phyloP scores from a whole-genome alignment of 2,797 vertebrate genomes.

The Sciurus vulgaris region DNA sequence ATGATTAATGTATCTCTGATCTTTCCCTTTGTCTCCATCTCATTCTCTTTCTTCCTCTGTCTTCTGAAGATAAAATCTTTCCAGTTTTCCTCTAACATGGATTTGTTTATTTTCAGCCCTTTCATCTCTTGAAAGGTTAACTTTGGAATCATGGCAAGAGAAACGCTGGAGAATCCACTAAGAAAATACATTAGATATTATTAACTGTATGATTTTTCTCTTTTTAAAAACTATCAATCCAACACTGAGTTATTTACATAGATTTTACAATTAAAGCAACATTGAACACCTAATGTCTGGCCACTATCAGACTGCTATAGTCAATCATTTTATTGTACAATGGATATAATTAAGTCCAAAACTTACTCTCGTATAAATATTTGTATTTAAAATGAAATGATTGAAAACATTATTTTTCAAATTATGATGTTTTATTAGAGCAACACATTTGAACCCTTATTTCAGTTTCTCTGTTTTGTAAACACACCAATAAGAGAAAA shows the following conservation, averaged over 20 bases:
- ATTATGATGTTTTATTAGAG: conserved; percentile 26
- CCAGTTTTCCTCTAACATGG: conserved; percentile 71
- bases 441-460: conserved; percentile 13
- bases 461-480: conserved; percentile 9
- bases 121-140: conserved; percentile 73
- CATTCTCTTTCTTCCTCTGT: conserved; percentile 67
- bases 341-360: conserved; percentile 18
- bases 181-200: conserved; percentile 58
- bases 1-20: conserved; percentile 68
- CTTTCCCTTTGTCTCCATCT: conserved; percentile 62
- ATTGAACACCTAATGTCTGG: neutral
- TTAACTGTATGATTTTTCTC: conserved; percentile 64
- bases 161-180: conserved; percentile 60
- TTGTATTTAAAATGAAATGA: conserved; percentile 57
- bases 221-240: conserved; percentile 2
- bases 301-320: neutral
- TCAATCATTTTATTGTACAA: conserved; percentile 16
- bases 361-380: neutral
- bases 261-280: conserved; percentile 28
- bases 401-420: conserved; percentile 36
- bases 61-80: conserved; percentile 73
- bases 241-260: conserved; percentile 30
- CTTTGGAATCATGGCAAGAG: conserved; percentile 60
- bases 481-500: conserved; percentile 39
- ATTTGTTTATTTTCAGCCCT: conserved; percentile 77